Evolutionary conservation across 2,888 invertebrate species (phyloP), one percentile per base, ranked within the genome.

Genomic region (Conus canariensis): DNA sequence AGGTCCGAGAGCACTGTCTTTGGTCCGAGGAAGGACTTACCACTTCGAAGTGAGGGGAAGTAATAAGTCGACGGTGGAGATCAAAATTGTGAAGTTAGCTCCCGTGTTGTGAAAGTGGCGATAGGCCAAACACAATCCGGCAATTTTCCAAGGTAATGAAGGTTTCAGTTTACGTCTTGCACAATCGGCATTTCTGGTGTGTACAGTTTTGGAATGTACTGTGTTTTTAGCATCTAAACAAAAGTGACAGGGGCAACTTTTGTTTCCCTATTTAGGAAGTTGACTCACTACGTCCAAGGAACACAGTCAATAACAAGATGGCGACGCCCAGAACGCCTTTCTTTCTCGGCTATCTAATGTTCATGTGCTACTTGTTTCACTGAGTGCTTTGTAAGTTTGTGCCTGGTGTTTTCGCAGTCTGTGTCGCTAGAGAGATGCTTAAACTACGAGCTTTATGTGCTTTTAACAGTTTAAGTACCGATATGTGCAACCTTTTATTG

Each of bases 281-380:
- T 86, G 86, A 86, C 22, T 86, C 86, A 67, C 86, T 19, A 19
- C 3, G 45, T 64, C 64, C 64, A 64, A 56, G 22, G 60, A 64
- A 19, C n/a, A 70, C 64, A 14, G 64, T 64, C 12, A 14, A 64
- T 64, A 14, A 14, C 86, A 86, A 86, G 86, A 86, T 86, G 86
- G 86, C 86, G 86, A 86, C 86, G 60, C 60, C 25, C 85, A 80
- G 80, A 80, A 30, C 80, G 80, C 14, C 80, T 80, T 12, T 45
- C 45, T 45, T 45, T 45, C 45, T 45, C 4, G 45, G 45, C 45
- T 45, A 45, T 45, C 3, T 45, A 45, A 45, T 45, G 45, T 45
- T 45, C 45, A 45, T 45, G 45, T 45, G 45, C 4, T 45, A 45
- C 45, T 45, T 45, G 45, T 45, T 45, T 45, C 45, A 45, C 45